Conservation (phyloP, 2,888 invertebrate species). For the Steinernema carpocapsae region DNA sequence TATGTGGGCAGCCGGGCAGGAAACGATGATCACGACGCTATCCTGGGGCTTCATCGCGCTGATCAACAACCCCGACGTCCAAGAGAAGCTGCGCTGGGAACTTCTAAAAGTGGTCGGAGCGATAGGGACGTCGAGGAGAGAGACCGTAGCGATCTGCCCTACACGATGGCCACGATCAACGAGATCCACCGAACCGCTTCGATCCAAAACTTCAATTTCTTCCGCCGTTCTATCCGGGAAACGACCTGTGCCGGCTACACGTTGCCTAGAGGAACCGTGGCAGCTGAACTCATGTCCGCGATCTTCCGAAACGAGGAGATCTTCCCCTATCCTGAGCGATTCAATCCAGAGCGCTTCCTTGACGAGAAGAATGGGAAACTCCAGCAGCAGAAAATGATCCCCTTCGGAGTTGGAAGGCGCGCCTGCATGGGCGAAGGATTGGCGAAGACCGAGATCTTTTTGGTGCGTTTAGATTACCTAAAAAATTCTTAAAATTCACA, state of each 20-base stretch:
- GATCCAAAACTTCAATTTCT: slow-evolving; percentile 15
- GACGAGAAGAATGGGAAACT: background rate
- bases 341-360: slow-evolving; percentile 6
- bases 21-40: slow-evolving; percentile 26
- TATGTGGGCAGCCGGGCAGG: slow-evolving; percentile 29
- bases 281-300: background rate
- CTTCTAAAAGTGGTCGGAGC: background rate
- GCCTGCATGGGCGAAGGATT: slow-evolving; percentile 25
- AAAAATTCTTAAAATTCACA: background rate
- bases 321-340: slow-evolving; percentile 1
- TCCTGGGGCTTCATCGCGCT: background rate
- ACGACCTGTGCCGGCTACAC: slow-evolving; percentile 3
- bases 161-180: background rate
- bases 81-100: background rate
- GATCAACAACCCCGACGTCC: background rate
- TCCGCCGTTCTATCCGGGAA: background rate
- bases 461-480: background rate
- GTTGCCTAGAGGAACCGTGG: slow-evolving; percentile 7
- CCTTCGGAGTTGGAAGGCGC: slow-evolving; percentile 21
- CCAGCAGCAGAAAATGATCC: slow-evolving; percentile 26
- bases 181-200: slow-evolving; percentile 16
- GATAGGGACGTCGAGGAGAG: slow-evolving; percentile 23
- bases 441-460: background rate
- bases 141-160: background rate
- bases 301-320: slow-evolving; percentile 15